A percentile compares a stretch with the other conserved stretches of the same genome.
Evolutionary conservation across 1,140 invertebrate species (phyloP).

Genomic region (Bombus breviceps): DNA sequence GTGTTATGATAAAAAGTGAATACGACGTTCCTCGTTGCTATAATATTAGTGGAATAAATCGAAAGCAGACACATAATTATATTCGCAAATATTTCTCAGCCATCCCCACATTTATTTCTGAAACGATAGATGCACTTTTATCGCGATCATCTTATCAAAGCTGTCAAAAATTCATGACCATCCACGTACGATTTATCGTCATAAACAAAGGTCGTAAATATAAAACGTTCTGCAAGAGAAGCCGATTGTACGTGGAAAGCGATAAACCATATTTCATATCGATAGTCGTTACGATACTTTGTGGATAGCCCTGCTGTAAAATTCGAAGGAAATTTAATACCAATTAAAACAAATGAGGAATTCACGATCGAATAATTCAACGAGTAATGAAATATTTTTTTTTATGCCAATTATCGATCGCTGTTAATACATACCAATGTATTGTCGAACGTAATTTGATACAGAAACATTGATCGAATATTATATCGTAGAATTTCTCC

Average conservation of each 20-base stretch:
- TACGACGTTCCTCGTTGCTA: background rate
- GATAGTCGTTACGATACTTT: background rate
- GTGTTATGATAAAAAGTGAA: background rate
- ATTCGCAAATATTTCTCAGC: background rate
- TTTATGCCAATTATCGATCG: background rate
- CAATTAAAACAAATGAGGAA: background rate
- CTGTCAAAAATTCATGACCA: background rate
- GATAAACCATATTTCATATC: background rate
- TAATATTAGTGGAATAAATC: background rate
- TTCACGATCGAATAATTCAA: background rate
- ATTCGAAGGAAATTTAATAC: background rate
- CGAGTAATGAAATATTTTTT: background rate
- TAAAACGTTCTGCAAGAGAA: background rate
- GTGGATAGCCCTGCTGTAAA: background rate
- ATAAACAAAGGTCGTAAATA: background rate
- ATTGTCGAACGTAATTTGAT: background rate
- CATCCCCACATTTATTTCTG: background rate
- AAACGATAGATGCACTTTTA: background rate
- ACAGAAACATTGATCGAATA: background rate
- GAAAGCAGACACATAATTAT: background rate
- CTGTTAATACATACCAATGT: background rate
- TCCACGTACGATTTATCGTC: background rate
- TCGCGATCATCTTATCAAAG: background rate
- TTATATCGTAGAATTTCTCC: background rate
- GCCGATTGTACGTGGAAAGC: background rate